Evolutionary conservation across 1,140 invertebrate genomes (phyloP).

Genomic region (Calycopis cecrops): DNA sequence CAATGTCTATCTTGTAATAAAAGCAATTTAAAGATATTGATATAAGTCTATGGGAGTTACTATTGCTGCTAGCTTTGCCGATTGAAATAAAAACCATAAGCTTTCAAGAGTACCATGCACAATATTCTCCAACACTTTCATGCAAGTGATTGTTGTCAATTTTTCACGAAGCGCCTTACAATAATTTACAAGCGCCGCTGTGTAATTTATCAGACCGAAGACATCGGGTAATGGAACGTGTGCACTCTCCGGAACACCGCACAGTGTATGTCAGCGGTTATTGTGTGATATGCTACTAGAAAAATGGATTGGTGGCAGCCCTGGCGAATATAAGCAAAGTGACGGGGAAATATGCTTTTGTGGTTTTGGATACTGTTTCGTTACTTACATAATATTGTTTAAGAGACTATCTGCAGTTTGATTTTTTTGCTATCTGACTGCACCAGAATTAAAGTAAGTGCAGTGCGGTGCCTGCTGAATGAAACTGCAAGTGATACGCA

Average conservation of each 20-base stretch:
- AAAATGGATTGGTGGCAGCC: slow-evolving; percentile 21
- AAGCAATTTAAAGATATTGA: too few relatives aligned
- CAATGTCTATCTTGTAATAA: too few relatives aligned
- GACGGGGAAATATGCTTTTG: too few relatives aligned
- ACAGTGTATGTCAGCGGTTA: slow-evolving; percentile 24
- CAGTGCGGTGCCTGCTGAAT: too few relatives aligned
- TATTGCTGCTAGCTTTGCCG: not conserved
- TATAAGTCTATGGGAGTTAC: too few relatives aligned
- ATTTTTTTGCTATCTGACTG: too few relatives aligned
- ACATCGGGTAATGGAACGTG: slow-evolving; percentile 30
- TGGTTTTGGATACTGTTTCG: too few relatives aligned
- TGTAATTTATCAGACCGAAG: slow-evolving; percentile 33
- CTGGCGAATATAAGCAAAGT: too few relatives aligned
- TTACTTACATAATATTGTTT: too few relatives aligned
- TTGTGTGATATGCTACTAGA: slow-evolving; percentile 21
- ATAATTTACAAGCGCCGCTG: slow-evolving; percentile 28
- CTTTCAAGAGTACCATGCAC: slow-evolving; percentile 1
- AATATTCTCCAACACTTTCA: slow-evolving; percentile 9
- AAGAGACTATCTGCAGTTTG: too few relatives aligned
- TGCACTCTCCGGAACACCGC: slow-evolving; percentile 28
- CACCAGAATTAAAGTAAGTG: too few relatives aligned
- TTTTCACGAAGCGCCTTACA: slow-evolving; percentile 28
- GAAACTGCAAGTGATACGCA: too few relatives aligned
- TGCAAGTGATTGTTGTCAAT: slow-evolving; percentile 21
- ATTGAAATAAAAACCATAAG: not conserved